Evolutionary conservation across 2,113 vertebrate species (phyloP), one percentile per base, ranked within the genome.

Genomic region (Alligator sinensis): DNA sequence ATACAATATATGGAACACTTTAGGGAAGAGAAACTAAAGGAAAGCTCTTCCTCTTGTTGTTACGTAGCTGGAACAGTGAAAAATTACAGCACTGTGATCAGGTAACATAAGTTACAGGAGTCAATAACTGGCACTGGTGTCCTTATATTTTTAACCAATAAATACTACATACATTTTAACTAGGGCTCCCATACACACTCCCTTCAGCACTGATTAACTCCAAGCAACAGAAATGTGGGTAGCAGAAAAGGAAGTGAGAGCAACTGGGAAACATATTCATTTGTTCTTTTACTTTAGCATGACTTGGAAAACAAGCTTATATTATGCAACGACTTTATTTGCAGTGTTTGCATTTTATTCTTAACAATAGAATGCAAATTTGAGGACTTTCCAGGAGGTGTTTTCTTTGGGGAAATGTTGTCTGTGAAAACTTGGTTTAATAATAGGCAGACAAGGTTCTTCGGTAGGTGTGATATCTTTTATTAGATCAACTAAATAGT

Each of bases 131-230:
- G 80, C 90, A 92, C 68, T 63, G 82, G 47, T 47, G 47, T 47
- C 47, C 47, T 47, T 60, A 81, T 79, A 61, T 81, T 91, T 80
- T 87, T 83, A 79, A 77, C 15, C 84, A 81, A 54, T 87, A 87
- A 93, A 91, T 84, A 78, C 70, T 87, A 64, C 30, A 47, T 61
- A 77, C 91, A 86, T 87, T 97, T 94, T 70, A 92, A 77, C 87
- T 47, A 47, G 47, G 6, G 47, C 47, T 47, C 7, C 47, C 47
- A 47, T 47, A 93, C 94, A 95, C 17, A 63, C 75, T 93, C 89
- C 85, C 91, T 58, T 77, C 85, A 80, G 87, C 89, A 81, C n/a
- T 87, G 89, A 80, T 85, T 91, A 92, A 95, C 93, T 80, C 92
- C 70, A 61, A 70, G 89, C 89, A 88, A 76, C 15, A 87, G 94